Percentiles rank a stretch among this genome's conserved stretches.
Evolutionary conservation across 2,888 invertebrate species (phyloP).

Genomic region (Embidobia sp.): DNA sequence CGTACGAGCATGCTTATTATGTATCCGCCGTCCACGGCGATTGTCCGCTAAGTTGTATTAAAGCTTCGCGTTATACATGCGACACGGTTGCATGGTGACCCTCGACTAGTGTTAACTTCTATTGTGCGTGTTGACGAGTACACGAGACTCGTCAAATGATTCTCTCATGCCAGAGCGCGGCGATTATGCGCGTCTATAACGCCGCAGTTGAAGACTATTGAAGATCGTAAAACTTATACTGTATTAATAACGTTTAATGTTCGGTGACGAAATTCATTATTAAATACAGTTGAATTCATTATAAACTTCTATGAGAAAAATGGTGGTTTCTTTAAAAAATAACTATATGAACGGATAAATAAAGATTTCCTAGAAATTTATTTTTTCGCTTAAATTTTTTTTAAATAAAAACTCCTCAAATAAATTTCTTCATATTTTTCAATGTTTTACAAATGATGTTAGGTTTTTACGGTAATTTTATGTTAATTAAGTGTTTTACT

Average conservation of each 20-base stretch:
- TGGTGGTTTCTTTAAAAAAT: too few species aligned
- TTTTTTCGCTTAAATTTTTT: too few species aligned
- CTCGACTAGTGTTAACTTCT: slow-evolving; percentile 77
- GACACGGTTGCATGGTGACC: slow-evolving; percentile 77
- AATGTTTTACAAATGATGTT: too few species aligned
- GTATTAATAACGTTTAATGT: slow-evolving; percentile 37
- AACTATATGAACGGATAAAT: too few species aligned
- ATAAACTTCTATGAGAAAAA: too few species aligned
- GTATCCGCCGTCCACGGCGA: slow-evolving; percentile 74
- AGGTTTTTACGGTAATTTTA: too few species aligned
- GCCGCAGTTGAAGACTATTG: slow-evolving; percentile 32
- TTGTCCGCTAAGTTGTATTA: slow-evolving; percentile 72
- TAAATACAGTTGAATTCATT: too few species aligned
- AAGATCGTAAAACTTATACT: slow-evolving; percentile 40
- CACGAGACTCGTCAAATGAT: slow-evolving; percentile 70
- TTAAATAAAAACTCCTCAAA: too few species aligned
- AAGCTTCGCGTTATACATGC: slow-evolving; percentile 73
- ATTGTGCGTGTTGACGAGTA: slow-evolving; percentile 72
- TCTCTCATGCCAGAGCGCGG: slow-evolving; percentile 66
- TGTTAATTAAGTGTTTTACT: too few species aligned
- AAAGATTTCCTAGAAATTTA: too few species aligned
- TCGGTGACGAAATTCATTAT: slow-evolving; percentile 1
- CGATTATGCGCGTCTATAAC: slow-evolving; percentile 66
- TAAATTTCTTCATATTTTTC: too few species aligned
- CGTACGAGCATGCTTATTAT: slow-evolving; percentile 76